Conservation (phyloP, 2,797 vertebrate genomes). For the Myotis pilosus region DNA sequence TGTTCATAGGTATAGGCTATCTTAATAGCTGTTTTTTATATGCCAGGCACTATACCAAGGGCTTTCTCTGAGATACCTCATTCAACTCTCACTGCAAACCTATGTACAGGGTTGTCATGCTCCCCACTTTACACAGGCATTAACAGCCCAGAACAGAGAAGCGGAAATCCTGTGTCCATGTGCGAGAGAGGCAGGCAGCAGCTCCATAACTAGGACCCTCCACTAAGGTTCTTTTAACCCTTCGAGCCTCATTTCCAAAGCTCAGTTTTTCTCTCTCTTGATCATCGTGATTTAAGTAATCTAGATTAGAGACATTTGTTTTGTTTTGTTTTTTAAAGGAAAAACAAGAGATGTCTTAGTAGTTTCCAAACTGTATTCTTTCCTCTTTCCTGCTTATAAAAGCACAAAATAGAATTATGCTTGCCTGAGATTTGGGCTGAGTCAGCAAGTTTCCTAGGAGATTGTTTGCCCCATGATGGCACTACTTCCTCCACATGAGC, state of each 20-base stretch:
- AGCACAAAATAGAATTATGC: slow-evolving; percentile 22
- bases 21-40: not conserved
- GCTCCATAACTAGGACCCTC: not conserved
- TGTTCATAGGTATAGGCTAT: not conserved
- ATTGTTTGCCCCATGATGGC: not conserved
- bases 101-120: not conserved
- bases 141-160: not conserved
- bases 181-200: not conserved
- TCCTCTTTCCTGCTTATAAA: slow-evolving; percentile 30
- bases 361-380: not conserved
- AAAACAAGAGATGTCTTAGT: not conserved
- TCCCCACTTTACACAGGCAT: not conserved
- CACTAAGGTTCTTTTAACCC: not conserved
- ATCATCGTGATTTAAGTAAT: not conserved
- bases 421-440: not conserved
- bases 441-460: not conserved
- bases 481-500: not conserved
- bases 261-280: not conserved
- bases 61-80: not conserved
- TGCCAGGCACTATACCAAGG: not conserved
- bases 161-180: not conserved
- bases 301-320: not conserved
- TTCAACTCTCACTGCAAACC: not conserved
- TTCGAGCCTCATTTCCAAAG: not conserved
- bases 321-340: not conserved